Evolutionary conservation across 2,888 invertebrate species (phyloP).

Genomic region (Xestia rhomboidea): DNA sequence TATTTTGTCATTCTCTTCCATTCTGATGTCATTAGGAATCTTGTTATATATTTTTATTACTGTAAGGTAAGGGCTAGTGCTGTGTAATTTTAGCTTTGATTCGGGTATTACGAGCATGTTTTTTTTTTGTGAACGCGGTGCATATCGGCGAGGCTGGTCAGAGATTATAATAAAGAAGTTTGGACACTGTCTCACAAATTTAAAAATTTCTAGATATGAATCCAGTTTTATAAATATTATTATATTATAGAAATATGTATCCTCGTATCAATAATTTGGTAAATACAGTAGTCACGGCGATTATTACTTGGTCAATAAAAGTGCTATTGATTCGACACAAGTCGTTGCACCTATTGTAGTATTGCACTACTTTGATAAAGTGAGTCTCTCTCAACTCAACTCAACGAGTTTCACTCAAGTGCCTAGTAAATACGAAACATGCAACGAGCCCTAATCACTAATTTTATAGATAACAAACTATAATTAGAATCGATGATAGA

Average conservation of each 20-base stretch:
- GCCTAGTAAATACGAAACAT: not conserved
- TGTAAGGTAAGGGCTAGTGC: too few species aligned
- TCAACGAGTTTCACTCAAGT: not conserved
- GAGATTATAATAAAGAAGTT: too few species aligned
- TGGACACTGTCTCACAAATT: too few species aligned
- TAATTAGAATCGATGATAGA: constrained; percentile 7
- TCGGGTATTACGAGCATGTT: too few species aligned
- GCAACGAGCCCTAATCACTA: not conserved
- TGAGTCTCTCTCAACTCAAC: constrained; percentile 17
- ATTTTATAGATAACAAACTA: constrained; percentile 26
- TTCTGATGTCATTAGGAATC: too few species aligned
- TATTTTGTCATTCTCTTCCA: too few species aligned
- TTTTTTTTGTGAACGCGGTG: too few species aligned
- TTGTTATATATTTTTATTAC: too few species aligned
- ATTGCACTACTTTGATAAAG: constrained; percentile 37
- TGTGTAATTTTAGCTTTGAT: too few species aligned
- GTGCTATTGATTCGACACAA: constrained; percentile 26
- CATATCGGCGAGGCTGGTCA: too few species aligned
- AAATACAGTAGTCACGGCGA: constrained; percentile 15
- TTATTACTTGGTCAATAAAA: constrained; percentile 29
- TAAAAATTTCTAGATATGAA: too few species aligned
- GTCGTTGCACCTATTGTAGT: constrained; percentile 17
- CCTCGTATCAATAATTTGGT: not conserved
- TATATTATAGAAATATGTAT: not conserved
- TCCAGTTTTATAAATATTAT: too few species aligned